phyloP scores from a whole-genome alignment of 2,113 vertebrate genomes.

The Alaudala cheleensis region DNA sequence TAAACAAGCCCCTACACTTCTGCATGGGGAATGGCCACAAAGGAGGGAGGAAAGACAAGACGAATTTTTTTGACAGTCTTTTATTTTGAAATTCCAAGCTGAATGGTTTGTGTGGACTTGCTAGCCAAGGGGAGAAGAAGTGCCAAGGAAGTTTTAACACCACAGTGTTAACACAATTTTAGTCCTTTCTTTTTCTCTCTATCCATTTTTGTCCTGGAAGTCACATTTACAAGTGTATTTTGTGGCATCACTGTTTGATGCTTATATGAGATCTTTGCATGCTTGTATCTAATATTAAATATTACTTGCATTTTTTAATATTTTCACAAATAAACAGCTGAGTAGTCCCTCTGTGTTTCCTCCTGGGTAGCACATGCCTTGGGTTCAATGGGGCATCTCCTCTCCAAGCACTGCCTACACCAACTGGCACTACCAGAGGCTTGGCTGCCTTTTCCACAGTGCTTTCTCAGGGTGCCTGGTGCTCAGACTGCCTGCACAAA shows the following conservation, averaged over 20 bases:
- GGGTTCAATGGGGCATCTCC: not conserved
- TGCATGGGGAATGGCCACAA: not conserved
- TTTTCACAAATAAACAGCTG: not conserved
- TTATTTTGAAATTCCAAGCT: not conserved
- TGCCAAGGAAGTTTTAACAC: not conserved
- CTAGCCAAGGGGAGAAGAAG: not conserved
- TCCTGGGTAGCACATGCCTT: not conserved
- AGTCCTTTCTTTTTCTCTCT: not conserved
- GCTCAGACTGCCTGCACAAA: slow-evolving; percentile 72
- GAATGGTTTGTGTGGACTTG: not conserved
- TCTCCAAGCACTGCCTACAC: not conserved
- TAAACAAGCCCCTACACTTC: not conserved
- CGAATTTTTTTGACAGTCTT: not conserved
- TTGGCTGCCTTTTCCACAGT: slow-evolving; percentile 38
- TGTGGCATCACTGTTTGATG: not conserved
- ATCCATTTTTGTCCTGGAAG: not conserved
- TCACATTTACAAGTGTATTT: not conserved
- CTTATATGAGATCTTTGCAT: not conserved
- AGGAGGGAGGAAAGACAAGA: not conserved
- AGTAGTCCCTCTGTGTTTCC: not conserved
- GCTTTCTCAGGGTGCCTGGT: slow-evolving; percentile 67
- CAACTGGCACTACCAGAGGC: not conserved
- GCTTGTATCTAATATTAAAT: not conserved
- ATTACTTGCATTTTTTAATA: not conserved
- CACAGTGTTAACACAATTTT: not conserved